Conservation (phyloP, 2,888 invertebrate species). For the Sthenelais limicola region DNA sequence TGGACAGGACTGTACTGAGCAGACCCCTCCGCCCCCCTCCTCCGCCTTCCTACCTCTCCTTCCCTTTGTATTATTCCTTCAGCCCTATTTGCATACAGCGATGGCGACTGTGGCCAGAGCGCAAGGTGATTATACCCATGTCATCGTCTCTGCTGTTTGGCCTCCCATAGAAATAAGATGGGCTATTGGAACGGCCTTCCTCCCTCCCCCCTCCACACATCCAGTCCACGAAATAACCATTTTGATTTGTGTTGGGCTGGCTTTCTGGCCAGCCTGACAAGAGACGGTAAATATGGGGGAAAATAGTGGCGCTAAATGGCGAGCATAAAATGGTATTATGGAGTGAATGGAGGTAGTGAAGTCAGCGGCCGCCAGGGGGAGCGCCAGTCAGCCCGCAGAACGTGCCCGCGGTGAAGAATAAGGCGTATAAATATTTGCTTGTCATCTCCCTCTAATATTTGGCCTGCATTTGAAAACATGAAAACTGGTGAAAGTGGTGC, state of each 20-base stretch:
- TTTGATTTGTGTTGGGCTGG: conserved; percentile 32
- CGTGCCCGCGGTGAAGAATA: conserved; percentile 28
- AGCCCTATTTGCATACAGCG: conserved; percentile 33
- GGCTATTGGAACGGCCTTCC: conserved; percentile 9
- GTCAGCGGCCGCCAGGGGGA: not conserved
- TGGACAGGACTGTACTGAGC: no score
- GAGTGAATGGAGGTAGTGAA: conserved; percentile 10
- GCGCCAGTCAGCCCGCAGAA: not conserved
- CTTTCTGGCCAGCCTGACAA: conserved; percentile 14
- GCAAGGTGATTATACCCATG: conserved; percentile 11
- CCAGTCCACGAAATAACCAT: conserved; percentile 32
- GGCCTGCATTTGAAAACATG: conserved; percentile 39
- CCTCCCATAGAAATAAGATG: conserved; percentile 34
- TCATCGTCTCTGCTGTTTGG: conserved; percentile 4
- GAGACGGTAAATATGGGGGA: conserved; percentile 30
- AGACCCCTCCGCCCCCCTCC: not conserved
- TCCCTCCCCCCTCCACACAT: conserved; percentile 3
- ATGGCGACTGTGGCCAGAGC: not conserved
- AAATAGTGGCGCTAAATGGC: conserved; percentile 33
- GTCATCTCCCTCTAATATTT: conserved; percentile 18
- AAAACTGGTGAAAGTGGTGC: conserved; percentile 17
- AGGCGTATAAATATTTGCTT: conserved; percentile 25
- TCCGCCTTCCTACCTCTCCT: not conserved
- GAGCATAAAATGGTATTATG: conserved; percentile 33
- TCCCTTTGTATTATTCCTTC: no score